Base-by-base conservation (phyloP, 30 jellyfish, hydroid and myxozoan genomes). In the Cassiopea andromeda region DNA sequence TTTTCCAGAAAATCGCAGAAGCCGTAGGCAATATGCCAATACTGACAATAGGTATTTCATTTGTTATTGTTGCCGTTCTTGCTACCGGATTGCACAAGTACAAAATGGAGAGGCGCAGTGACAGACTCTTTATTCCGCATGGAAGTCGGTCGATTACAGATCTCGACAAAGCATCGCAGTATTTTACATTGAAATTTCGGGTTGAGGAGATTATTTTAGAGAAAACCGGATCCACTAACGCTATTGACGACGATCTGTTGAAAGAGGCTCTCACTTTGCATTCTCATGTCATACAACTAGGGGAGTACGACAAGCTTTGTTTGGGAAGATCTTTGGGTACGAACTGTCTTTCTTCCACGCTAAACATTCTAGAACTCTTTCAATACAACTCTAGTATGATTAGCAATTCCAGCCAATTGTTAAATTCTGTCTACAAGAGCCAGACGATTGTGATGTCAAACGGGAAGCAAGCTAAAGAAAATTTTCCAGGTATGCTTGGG, bases 71-170 rank as follows among this genome's bases (percentile, higher is more conserved):
- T 48, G 92, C 93, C 8, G 90, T 48, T 9, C 91, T 94, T 60
- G 78, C 93, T 2, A 61, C 93, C 7, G 98, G 98, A 3, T 68
- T 94, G 60, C 89, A 68, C 57, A 73, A 73, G 44, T 71, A 83
- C 83, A 85, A 89, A 47, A 78, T 80, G 90, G 97, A 94, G 83
- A 85, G 54, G 78, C 92, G 94, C 4, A 82, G 93, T 46, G 99
- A 96, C 80, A 66, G 89, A 45, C 61, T 96, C 9, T 91, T 85
- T 82, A 92, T 87, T 10, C 99, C 99, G 50, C 96, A 87, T 50
- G 88, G 87, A n/a, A 91, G 97, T 80, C 93, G 94, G 57, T 82
- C 97, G 64, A 82, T 92, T 50, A 73, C 75, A 46, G 98, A 92
- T 76, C 74, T 96, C 7, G 97, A 77, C 48, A 81, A 91, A 66